Evolutionary conservation across 2,888 invertebrate genomes (phyloP).

Genomic region (Matsumyia berberina): DNA sequence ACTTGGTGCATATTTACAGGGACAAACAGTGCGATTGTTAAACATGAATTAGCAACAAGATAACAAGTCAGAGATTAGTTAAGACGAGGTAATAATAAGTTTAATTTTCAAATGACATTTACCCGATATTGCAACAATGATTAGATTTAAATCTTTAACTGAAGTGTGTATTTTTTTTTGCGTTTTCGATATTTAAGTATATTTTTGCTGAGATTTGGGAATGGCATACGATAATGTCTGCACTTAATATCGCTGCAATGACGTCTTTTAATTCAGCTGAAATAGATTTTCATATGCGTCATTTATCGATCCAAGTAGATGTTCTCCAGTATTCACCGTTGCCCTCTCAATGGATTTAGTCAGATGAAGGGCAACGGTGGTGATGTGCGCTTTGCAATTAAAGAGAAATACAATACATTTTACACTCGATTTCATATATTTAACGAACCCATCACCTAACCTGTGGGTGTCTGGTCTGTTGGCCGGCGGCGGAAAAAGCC

Average conservation of each 20-base stretch:
- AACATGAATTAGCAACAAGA: slow-evolving; percentile 13
- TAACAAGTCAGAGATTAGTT: slow-evolving; percentile 21
- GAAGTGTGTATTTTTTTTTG: background rate
- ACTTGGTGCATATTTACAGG: slow-evolving; percentile 4
- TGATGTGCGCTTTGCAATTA: no score
- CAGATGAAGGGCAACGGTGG: no score
- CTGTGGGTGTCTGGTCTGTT: no score
- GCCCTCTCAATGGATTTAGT: no score
- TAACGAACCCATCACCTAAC: no score
- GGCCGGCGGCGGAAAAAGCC: no score
- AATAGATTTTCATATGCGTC: background rate
- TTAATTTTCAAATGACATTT: slow-evolving; percentile 17
- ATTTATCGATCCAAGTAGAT: no score
- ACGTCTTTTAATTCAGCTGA: background rate
- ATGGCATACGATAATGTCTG: background rate
- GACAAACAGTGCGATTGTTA: slow-evolving; percentile 14
- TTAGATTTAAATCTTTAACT: slow-evolving; percentile 16
- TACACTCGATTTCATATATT: no score
- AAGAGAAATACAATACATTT: no score
- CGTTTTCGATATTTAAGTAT: background rate
- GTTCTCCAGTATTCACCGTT: no score
- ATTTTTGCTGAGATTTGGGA: background rate
- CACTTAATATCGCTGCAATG: background rate
- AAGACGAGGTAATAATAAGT: background rate
- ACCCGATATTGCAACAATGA: slow-evolving; percentile 24